A percentile compares a stretch with the other conserved stretches of the same genome.
phyloP scores from a whole-genome alignment of 2,113 vertebrate genomes.

The Apodemus speciosus region DNA sequence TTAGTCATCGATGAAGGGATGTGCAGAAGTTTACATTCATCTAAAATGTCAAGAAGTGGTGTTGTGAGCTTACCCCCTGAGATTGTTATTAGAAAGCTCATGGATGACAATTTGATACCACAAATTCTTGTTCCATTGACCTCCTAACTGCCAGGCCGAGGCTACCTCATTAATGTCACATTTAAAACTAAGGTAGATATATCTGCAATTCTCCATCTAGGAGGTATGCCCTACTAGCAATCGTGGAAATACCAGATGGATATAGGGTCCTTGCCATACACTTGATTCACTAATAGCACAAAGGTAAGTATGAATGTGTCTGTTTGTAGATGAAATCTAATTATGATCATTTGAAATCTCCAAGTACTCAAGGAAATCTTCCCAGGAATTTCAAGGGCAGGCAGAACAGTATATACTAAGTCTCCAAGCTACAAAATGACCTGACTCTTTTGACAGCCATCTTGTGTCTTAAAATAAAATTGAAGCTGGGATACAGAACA shows the following conservation, averaged over 20 bases:
- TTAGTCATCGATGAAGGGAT: not conserved
- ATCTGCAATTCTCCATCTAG: slow-evolving; percentile 13
- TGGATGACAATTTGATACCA: slow-evolving; percentile 6
- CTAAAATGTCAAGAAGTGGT: slow-evolving; percentile 30
- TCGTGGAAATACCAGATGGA: slow-evolving; percentile 29
- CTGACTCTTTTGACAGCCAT: slow-evolving; percentile 5
- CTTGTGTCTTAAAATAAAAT: slow-evolving; percentile 40
- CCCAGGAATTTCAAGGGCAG: not conserved
- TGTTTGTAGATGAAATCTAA: slow-evolving; percentile 30
- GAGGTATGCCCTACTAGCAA: not conserved
- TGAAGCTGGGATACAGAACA: slow-evolving; percentile 1
- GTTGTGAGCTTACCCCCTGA: not conserved
- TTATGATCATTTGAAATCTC: slow-evolving; percentile 8
- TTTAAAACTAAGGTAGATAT: slow-evolving; percentile 38
- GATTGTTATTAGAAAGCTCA: slow-evolving; percentile 35
- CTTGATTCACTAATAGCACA: slow-evolving; percentile 12
- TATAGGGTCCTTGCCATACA: not conserved
- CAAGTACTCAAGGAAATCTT: slow-evolving; percentile 24
- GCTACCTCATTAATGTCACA: slow-evolving; percentile 5
- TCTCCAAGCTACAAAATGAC: slow-evolving; percentile 27
- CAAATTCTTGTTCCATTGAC: slow-evolving; percentile 33
- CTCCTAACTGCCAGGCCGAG: slow-evolving; percentile 9
- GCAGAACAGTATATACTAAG: slow-evolving; percentile 10
- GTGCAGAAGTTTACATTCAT: slow-evolving; percentile 31
- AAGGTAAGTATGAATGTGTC: not conserved